Conservation (phyloP, 2,797 vertebrate species). For the Smutsia gigantea region DNA sequence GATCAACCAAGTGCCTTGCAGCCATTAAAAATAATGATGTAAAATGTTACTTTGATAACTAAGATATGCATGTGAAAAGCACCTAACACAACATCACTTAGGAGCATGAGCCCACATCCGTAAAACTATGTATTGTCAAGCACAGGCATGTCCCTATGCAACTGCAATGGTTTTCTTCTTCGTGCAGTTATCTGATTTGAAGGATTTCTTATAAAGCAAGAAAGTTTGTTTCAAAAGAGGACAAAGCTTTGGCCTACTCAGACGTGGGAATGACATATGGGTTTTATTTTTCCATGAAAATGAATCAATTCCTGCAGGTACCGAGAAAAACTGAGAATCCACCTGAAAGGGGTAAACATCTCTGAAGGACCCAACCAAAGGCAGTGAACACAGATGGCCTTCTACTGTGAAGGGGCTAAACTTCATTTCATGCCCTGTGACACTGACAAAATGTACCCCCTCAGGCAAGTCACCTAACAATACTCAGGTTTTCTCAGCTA, state of each 20-base stretch:
- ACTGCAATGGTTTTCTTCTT: conserved; percentile 11
- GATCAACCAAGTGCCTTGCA: neutral
- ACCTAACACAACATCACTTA: neutral
- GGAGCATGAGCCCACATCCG: neutral
- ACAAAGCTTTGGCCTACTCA: neutral
- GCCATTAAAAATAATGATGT: neutral
- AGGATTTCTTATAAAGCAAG: neutral
- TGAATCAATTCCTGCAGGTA: neutral
- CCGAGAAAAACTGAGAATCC: neutral
- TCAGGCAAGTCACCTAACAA: neutral
- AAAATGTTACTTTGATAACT: neutral
- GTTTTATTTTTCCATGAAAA: conserved; percentile 59
- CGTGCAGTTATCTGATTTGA: neutral
- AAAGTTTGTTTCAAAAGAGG: neutral
- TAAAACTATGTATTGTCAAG: neutral
- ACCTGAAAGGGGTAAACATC: neutral
- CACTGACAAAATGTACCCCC: neutral
- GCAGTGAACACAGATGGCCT: neutral
- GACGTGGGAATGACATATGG: neutral
- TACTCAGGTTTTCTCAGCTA: neutral
- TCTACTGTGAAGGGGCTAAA: neutral
- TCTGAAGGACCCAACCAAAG: neutral
- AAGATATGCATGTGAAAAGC: neutral
- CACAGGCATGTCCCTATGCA: rapidly evolving
- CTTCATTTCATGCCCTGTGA: neutral